A percentile compares a stretch with the other conserved stretches of the same genome.
Evolutionary conservation across 2,888 invertebrate genomes (phyloP).

Genomic region (Pachliopta kotzebuea): DNA sequence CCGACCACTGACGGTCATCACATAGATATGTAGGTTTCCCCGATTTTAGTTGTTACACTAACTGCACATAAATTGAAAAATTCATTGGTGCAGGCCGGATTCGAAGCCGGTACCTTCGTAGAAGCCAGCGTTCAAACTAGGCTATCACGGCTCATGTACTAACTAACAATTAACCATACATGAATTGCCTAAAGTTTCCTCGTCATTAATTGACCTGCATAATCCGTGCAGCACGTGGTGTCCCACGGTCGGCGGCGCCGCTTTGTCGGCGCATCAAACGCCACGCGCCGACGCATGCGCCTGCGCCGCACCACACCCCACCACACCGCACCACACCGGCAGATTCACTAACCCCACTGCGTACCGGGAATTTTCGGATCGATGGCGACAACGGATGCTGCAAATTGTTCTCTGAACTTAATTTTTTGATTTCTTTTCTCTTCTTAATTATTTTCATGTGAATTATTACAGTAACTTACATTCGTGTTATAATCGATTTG

Average conservation of each 20-base stretch:
- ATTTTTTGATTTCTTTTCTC: slow-evolving; percentile 11
- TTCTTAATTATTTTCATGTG: slow-evolving; percentile 8
- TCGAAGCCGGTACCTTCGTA: no score
- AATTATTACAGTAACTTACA: not conserved
- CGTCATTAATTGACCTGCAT: slow-evolving; percentile 25
- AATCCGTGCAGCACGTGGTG: slow-evolving; percentile 44
- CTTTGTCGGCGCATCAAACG: slow-evolving; percentile 75
- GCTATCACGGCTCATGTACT: no score
- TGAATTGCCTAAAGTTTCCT: no score
- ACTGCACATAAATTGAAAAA: no score
- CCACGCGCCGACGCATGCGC: slow-evolving; percentile 40
- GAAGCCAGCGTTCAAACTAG: no score
- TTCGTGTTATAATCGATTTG: no score
- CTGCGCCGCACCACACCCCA: slow-evolving; percentile 33
- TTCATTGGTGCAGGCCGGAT: no score
- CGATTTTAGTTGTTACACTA: no score
- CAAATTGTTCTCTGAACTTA: slow-evolving; percentile 29
- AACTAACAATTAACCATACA: no score
- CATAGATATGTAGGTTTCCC: no score
- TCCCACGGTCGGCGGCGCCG: slow-evolving; percentile 49
- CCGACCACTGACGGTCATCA: no score
- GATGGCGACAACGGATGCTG: slow-evolving; percentile 36
- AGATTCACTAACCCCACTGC: slow-evolving; percentile 29
- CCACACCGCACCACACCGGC: slow-evolving; percentile 33
- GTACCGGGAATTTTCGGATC: slow-evolving; percentile 44